phyloP scores from a whole-genome alignment of 2,888 invertebrate species.

The Leptopilina myrica region DNA sequence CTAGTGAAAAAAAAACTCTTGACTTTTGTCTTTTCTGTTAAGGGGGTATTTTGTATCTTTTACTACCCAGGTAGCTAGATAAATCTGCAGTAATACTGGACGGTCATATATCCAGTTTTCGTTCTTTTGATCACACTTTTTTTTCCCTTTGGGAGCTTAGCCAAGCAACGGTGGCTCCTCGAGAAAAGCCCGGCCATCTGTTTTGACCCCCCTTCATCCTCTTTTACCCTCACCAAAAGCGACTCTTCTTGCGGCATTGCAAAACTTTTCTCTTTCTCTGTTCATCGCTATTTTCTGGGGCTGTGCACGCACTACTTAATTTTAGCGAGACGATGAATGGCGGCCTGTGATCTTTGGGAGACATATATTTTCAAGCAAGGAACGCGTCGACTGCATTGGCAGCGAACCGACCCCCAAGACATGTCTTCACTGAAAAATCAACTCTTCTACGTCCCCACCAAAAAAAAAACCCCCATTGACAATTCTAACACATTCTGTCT shows the following conservation, averaged over 20 bases:
- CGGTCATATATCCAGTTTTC: conserved; percentile 1
- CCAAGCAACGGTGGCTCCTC: conserved; percentile 7
- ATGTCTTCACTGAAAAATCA: conserved; percentile 49
- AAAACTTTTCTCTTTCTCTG: conserved; percentile 39
- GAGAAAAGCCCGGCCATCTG: conserved; percentile 38
- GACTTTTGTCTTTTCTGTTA: not conserved
- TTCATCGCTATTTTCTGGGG: conserved; percentile 50
- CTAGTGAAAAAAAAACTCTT: not conserved
- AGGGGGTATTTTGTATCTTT: conserved; percentile 1
- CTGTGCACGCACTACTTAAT: conserved; percentile 64
- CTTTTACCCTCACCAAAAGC: not conserved
- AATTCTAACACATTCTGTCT: too few species aligned
- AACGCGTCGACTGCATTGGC: conserved; percentile 64
- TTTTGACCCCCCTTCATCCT: not conserved
- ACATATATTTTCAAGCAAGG: conserved; percentile 68
- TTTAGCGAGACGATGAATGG: conserved; percentile 70
- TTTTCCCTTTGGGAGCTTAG: conserved; percentile 1
- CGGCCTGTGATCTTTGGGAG: conserved; percentile 68
- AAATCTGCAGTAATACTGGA: conserved; percentile 32
- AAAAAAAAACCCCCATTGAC: too few species aligned
- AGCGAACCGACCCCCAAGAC: conserved; percentile 62
- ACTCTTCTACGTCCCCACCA: conserved; percentile 11
- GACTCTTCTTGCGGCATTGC: conserved; percentile 28
- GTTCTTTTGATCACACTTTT: conserved; percentile 43
- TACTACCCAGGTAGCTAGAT: not conserved